Evolutionary conservation across 2,113 vertebrate species (phyloP), one percentile per base, ranked within the genome.

Genomic region (Elachura formosa): DNA sequence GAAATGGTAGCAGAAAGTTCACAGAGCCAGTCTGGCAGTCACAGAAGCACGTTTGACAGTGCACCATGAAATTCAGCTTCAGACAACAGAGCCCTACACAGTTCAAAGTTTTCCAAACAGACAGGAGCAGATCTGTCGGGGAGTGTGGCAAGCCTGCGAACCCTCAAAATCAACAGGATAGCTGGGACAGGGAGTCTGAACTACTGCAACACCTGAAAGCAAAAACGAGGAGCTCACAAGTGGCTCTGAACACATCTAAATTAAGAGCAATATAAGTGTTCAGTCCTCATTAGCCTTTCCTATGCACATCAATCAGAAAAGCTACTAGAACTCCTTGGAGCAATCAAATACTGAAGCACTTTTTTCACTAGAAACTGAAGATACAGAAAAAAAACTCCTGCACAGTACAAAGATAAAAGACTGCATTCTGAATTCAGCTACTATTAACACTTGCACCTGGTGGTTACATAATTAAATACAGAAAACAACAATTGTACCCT

Each of bases 151-250:
- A 74, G 36, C 11, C 77, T 95, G 94, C 66, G 92, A 95, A 34
- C 33, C 61, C 63, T 49, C 67, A 66, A 58, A 89, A 93, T 18
- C 85, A 84, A 77, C 64, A 73, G 73, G 40, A 33, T 6, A 95
- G 78, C 95, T 96, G 93, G 88, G 91, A 96, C 88, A 91, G 75
- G 84, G 62, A 77, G 90, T 25, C 95, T 94, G 80, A 84, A 46
- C 85, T 91, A 93, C 56, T 75, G 66, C 89, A 78, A 87, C 89
- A 97, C 93, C 96, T 96, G 86, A 97, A 97, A 97, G 51, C 34
- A 87, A 81, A 91, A 92, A 72, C 54, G 67, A 10, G 54, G 45
- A 75, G 64, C 34, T 91, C 94, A 31, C 22, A 86, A 92, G 89
- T 40, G 80, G 73, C 40, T 93, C 90, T 64, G 73, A 81, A 67